Base-by-base conservation (phyloP, 2,797 vertebrate species). In the Argya squamiceps region DNA sequence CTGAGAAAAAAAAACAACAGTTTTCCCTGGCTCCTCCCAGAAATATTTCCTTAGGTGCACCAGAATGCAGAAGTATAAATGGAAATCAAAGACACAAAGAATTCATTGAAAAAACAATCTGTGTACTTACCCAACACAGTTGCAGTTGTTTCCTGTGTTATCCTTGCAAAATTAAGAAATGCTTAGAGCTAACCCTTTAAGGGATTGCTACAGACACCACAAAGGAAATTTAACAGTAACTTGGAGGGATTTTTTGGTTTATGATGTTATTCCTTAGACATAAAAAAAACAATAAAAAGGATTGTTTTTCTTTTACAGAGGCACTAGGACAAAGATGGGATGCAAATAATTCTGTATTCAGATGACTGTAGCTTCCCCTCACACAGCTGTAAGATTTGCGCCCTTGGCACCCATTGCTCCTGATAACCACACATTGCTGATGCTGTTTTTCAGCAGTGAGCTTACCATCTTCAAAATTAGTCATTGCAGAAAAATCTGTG, bases 391-490 rank as follows among this genome's bases (percentile, higher is more conserved):
- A 87, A 89, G 56, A 89, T 85, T 88, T 94, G 64, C 62, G 27
- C 94, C 67, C 93, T 94, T 88, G 91, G 84, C 77, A 90, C 82
- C 60, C 76, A 68, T 87, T 95, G 74, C 91, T 96, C 91, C 80
- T 56, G 74, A 91, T 93, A 96, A 93, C 75, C 65, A 22, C 68
- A 37, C 62, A 43, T 91, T 93, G 94, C 88, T 88, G 69, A 52
- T 71, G 92, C 83, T 84, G 83, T 50, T 96, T 95, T 65, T 58
- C 92, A 96, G 60, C 70, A 92, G 58, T 2, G 6, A 85, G 62
- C 44, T 84, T 84, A 41, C 82, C 20, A 19, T 50, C 76, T 94
- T 95, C 94, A 80, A 89, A 96, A 97, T 96, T 88, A 96, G 96
- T 95, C 89, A 91, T 56, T 86, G 67, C 75, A 89, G 70, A 93